A percentile compares a stretch with the other conserved stretches of the same genome.
Conservation (phyloP, 2,113 vertebrate species). For the Pseudois nayaur region DNA sequence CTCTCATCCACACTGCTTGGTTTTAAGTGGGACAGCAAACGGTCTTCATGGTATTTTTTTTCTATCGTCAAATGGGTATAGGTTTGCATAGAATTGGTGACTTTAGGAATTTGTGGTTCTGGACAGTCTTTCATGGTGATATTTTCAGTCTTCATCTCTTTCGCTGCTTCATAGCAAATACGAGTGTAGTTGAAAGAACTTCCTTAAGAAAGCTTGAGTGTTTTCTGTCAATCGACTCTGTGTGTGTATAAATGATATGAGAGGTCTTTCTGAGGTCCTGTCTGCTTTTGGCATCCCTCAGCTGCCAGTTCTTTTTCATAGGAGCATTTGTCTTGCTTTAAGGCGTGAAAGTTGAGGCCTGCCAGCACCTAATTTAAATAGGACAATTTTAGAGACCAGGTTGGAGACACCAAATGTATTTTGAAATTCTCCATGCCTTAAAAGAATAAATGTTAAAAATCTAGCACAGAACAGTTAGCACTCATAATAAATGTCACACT, state of each 20-base stretch:
- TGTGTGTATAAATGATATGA: neutral
- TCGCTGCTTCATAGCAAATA: neutral
- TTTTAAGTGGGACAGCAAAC: constrained; percentile 4
- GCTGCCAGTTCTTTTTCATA: neutral
- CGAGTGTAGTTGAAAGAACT: neutral
- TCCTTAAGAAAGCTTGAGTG: neutral
- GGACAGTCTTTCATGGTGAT: neutral
- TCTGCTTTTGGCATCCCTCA: neutral
- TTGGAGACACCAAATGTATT: neutral
- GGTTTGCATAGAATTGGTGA: neutral
- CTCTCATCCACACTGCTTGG: neutral
- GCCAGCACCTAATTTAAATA: neutral
- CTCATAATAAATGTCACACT: neutral
- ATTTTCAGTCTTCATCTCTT: neutral
- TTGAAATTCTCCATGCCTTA: neutral
- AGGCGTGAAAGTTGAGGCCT: neutral
- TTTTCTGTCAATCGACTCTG: neutral
- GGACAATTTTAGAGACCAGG: neutral
- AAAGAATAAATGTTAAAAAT: neutral
- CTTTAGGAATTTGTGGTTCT: constrained; percentile 42
- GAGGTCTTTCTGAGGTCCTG: neutral
- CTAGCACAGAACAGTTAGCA: neutral
- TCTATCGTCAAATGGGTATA: neutral
- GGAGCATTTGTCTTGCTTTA: neutral
- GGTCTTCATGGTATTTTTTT: constrained; percentile 16